Percentiles rank a stretch among this genome's conserved stretches.
phyloP scores from a whole-genome alignment of 2,113 vertebrate species.

The Balaenoptera acutorostrata region DNA sequence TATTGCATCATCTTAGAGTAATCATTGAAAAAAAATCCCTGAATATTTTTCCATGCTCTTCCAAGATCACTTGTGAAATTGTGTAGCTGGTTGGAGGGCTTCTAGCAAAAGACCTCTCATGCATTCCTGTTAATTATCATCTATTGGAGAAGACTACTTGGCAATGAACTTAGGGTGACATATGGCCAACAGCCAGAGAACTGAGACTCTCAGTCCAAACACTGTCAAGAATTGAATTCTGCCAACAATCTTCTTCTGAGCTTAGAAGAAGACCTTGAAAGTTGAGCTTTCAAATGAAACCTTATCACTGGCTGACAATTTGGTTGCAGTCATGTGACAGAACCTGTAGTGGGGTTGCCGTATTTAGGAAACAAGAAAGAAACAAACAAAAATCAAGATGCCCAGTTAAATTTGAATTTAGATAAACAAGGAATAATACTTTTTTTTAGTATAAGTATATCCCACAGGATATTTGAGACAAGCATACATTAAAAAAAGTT shows the following conservation, averaged over 20 bases:
- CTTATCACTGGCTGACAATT: background rate
- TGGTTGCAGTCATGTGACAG: background rate
- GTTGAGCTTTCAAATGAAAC: background rate
- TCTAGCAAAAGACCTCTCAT: background rate
- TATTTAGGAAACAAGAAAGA: background rate
- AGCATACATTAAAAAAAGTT: background rate
- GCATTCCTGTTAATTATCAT: background rate
- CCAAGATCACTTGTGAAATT: background rate
- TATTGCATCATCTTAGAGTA: background rate
- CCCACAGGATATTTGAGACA: background rate
- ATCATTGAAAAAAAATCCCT: background rate
- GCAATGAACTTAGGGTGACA: background rate
- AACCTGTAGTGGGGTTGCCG: background rate
- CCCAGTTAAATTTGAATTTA: background rate
- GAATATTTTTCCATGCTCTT: background rate
- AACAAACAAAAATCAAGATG: background rate
- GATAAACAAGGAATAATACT: background rate
- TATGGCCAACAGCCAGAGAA: background rate
- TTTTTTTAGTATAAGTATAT: background rate
- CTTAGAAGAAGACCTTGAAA: background rate
- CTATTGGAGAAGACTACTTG: background rate
- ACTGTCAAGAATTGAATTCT: background rate
- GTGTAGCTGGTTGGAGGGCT: background rate
- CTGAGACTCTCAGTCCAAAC: background rate
- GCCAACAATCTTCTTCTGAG: background rate